These are phyloP conservation scores for Papilio elwesi DNA, from an alignment of 2,888 invertebrate species.

Conservation along the genomic window DNA sequence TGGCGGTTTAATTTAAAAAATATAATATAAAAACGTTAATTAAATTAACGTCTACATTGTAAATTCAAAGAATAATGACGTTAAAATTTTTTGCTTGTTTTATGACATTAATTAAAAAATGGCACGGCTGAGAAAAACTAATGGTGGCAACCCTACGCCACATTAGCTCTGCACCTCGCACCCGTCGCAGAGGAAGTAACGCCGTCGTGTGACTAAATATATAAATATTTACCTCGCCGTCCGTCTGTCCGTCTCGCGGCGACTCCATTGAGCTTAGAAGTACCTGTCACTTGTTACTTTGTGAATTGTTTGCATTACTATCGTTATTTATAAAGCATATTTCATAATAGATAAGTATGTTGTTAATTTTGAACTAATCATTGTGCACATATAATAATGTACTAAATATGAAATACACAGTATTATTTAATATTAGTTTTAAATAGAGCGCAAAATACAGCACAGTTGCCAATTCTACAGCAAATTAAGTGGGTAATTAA, in stretches of 20 bases:
- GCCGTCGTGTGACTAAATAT: constrained; percentile 41
- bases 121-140: neutral
- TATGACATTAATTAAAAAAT: too few relatives aligned
- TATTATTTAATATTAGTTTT: too few relatives aligned
- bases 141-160: constrained; percentile 21
- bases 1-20: too few relatives aligned
- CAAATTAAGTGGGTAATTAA: too few relatives aligned
- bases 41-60: too few relatives aligned
- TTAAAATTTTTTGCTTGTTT: too few relatives aligned
- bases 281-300: constrained; percentile 25
- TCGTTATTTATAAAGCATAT: neutral
- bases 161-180: constrained; percentile 12
- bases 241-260: constrained; percentile 33
- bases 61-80: too few relatives aligned
- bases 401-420: too few relatives aligned
- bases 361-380: neutral
- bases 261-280: constrained; percentile 13
- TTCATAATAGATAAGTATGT: neutral
- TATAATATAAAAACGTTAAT: too few relatives aligned
- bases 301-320: constrained; percentile 4
- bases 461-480: too few relatives aligned
- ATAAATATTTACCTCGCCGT: constrained; percentile 42
- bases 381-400: neutral
- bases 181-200: constrained; percentile 24
- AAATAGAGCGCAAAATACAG: too few relatives aligned